Percentiles rank a stretch among this genome's conserved stretches.
Conservation (phyloP, 37 sponge, comb jelly and placozoan genomes). For the Beroe forskalii region DNA sequence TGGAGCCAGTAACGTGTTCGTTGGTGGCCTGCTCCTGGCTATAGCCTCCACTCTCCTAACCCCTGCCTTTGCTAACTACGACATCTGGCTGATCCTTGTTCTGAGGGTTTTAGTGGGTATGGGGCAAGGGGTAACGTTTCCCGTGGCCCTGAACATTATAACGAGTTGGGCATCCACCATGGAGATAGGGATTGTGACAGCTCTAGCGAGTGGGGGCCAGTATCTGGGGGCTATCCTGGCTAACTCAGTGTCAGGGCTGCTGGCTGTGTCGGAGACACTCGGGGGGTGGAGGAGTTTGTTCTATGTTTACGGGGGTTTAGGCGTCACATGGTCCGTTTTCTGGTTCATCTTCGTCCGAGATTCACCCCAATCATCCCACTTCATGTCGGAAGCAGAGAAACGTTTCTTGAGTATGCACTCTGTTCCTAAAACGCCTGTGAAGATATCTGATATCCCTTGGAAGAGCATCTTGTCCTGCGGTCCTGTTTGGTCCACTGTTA, state of each 20-base stretch:
- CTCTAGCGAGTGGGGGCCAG: constrained; percentile 4
- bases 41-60: not conserved
- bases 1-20: constrained; percentile 20
- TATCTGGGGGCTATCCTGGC: constrained; percentile 24
- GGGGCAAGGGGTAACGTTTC: constrained; percentile 32
- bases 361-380: not conserved
- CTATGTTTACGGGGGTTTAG: constrained; percentile 33
- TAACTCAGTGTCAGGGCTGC: constrained; percentile 33
- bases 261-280: not conserved
- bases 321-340: not conserved
- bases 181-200: not conserved
- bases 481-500: not conserved
- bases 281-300: constrained; percentile 56
- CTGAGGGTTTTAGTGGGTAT: constrained; percentile 2
- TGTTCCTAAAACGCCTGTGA: not conserved
- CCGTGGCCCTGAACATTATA: constrained; percentile 39
- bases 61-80: not conserved
- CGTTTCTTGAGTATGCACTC: not conserved
- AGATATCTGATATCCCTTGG: constrained; percentile 34
- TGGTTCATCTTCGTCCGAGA: constrained; percentile 44
- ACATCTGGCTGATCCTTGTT: not conserved
- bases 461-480: not conserved
- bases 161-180: not conserved
- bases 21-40: not conserved
- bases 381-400: not conserved